These are phyloP conservation scores for Burhinus oedicnemus DNA, from an alignment of 2,113 vertebrate genomes.

Conservation along the genomic window DNA sequence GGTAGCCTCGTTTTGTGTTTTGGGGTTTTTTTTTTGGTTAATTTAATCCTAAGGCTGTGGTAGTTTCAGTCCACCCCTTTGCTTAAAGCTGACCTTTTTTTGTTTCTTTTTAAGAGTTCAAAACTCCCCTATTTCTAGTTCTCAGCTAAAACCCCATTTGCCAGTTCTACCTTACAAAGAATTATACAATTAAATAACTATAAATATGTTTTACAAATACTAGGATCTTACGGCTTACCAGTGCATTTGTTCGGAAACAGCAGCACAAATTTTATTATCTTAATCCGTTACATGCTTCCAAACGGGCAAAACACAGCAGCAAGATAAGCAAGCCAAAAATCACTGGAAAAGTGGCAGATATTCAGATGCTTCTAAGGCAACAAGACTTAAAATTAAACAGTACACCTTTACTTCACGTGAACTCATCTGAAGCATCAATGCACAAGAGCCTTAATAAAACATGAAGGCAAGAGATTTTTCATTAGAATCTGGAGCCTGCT, in stretches of 20 bases:
- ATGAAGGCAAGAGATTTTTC: not conserved
- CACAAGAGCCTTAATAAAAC: conserved; percentile 25
- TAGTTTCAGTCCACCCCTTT: not conserved
- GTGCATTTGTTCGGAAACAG: not conserved
- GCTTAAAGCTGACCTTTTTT: not conserved
- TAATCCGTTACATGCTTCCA: not conserved
- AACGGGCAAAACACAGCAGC: not conserved
- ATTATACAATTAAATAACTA: not conserved
- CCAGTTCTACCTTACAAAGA: not conserved
- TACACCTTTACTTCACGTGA: not conserved
- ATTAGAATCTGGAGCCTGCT: not conserved
- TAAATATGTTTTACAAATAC: not conserved
- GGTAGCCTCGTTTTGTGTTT: not conserved
- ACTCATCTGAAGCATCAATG: not conserved
- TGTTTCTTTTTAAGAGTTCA: not conserved
- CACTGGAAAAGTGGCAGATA: not conserved
- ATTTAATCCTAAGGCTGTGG: not conserved
- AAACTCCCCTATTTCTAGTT: not conserved
- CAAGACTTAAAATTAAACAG: not conserved
- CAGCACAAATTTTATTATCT: not conserved
- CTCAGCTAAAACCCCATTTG: not conserved
- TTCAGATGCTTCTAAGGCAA: not conserved
- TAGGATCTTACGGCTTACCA: not conserved
- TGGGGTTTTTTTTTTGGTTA: not conserved
- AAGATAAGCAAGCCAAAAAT: not conserved